Base-by-base conservation (phyloP, 2,113 vertebrate genomes). In the Limnothrissa miodon region DNA sequence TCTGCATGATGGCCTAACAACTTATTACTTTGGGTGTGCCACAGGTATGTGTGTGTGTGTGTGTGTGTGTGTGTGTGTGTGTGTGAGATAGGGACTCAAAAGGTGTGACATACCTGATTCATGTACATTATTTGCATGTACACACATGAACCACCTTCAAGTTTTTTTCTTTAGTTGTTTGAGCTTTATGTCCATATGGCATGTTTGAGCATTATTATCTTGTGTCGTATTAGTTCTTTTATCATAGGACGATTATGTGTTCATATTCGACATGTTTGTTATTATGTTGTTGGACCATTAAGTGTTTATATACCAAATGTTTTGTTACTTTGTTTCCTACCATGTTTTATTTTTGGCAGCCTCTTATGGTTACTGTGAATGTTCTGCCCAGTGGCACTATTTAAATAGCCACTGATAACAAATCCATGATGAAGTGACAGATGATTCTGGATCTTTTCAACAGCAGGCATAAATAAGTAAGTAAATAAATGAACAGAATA, bases 31-130 rank as follows among this genome's bases (percentile, higher is more conserved):
- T 56, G 51, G 66, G 66, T 36, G 66, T 74, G 66, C 33, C 66
- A 74, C 66, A 74, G 66, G 83, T 80, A 70, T 74, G 79, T 45
- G 44, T 46, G 78, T 44, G 36, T 42, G 81, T 70, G 45, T 78
- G 59, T 51, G 36, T 79, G 83, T 79, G 78, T 70, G 83, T 85
- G 83, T 81, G 39, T 1, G 25, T 21, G n/a, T 59, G n/a, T 45
- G 56, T 62, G 59, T 66, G n/a, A 10, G 53, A 25, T 10, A 23
- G 21, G 66, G 81, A 13, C 51, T n/a, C n/a, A n/a, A n/a, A n/a
- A n/a, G n/a, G n/a, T n/a, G n/a, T n/a, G n/a, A n/a, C n/a, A n/a
- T n/a, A n/a, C n/a, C n/a, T n/a, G n/a, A n/a, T n/a, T n/a, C n/a
- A n/a, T n/a, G n/a, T n/a, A n/a, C n/a, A n/a, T n/a, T n/a, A n/a